Conservation (phyloP, 2,113 vertebrate genomes). For the Hylia prasina region DNA sequence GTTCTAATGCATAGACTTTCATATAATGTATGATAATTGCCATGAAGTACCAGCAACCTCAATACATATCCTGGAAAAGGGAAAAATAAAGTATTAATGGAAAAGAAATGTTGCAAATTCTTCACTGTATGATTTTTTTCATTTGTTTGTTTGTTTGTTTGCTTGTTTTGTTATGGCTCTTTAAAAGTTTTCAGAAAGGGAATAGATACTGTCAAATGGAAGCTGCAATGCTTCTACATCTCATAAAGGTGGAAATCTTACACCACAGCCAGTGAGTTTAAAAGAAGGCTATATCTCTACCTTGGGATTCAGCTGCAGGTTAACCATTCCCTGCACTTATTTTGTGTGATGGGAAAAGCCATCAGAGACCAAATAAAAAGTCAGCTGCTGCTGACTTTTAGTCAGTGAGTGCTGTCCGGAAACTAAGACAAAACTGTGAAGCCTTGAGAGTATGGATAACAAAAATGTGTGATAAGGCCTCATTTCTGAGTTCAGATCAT, state of each 20-base stretch:
- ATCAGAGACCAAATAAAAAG: background rate
- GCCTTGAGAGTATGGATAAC: background rate
- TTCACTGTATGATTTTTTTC: background rate
- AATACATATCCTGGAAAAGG: background rate
- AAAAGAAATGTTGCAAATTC: background rate
- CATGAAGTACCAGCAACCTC: background rate
- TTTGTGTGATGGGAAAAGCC: background rate
- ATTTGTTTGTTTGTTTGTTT: background rate
- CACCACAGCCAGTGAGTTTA: background rate
- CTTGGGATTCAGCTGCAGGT: background rate
- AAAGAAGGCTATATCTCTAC: background rate
- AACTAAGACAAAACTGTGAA: background rate
- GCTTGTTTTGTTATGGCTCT: background rate
- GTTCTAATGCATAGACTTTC: background rate
- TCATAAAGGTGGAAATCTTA: background rate
- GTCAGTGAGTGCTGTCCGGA: background rate
- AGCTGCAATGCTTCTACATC: background rate
- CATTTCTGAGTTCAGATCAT: background rate
- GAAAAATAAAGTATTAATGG: background rate
- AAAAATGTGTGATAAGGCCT: accelerated
- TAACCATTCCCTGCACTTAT: background rate
- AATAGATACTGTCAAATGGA: background rate
- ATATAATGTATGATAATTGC: background rate
- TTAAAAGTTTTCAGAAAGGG: background rate
- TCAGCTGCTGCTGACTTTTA: background rate